Evolutionary conservation across 2,888 invertebrate genomes (phyloP), one percentile per base, ranked within the genome.

Genomic region (Rhorus exstirpatorius): DNA sequence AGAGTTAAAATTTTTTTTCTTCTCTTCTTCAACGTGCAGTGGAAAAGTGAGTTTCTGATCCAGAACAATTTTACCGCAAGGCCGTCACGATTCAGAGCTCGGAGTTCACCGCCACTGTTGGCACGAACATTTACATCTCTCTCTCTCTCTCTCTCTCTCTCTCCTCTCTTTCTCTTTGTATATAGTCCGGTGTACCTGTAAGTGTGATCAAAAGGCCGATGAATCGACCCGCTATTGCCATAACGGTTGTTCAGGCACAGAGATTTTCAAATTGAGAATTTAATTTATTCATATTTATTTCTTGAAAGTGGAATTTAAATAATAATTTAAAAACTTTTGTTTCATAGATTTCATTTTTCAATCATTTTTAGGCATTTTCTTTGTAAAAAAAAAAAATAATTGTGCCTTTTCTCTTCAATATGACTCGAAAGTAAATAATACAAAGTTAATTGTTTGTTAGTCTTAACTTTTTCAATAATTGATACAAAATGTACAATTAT

Each of bases 21-120:
- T 41, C 0, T 49, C 19, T 35, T 19, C 19, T 65, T 53, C 58
- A 31, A 44, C 75, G 71, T 82, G 61, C 72, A 58, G 81, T 83
- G 83, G 75, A 84, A 86, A 85, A 82, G 79, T 85, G 79, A 81
- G 83, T 82, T 83, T 77, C 82, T 86, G 85, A 87, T 86, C 85
- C 85, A 83, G 84, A 83, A 85, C 87, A 75, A 70, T 85, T 87
- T 85, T 84, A 85, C 86, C 86, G 86, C 83, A 86, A 87, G 83
- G 83, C 80, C 83, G 86, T 85, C 86, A 84, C 87, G 84, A 85
- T 83, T 67, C 74, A 83, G 72, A 75, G 79, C 61, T 58, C 75
- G 67, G 71, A 44, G 77, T 78, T 78, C 81, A 72, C 53, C 76
- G 77, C 61, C 81, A 68, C 67, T 67, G 72, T 60, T 67, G 49